Base-by-base conservation (phyloP, 2,888 invertebrate genomes). In the Parasteatoda lunata region DNA sequence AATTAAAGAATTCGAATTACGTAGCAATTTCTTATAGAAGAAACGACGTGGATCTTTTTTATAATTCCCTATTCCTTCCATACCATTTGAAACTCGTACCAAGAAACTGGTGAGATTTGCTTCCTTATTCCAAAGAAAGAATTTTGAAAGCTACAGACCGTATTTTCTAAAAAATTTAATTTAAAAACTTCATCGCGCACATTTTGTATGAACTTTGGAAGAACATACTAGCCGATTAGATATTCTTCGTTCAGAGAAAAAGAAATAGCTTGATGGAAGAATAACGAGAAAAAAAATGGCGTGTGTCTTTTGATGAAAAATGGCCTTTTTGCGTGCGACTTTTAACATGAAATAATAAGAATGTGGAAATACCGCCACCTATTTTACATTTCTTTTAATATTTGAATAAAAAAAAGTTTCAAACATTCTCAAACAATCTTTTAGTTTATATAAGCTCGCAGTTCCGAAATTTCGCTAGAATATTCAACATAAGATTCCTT, bases 311-410 rank as follows among this genome's bases (percentile, higher is more conserved):
- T 59, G 84, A 78, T 78, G 84, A 84, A 84, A 84, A 84, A 84
- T 84, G 84, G 9, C 68, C 64, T 48, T 78, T 69, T 84, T n/a
- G 78, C 78, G 84, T 84, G 84, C 73, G 64, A 78, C 78, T 78
- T 75, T 73, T 49, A 68, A 73, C 78, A 64, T 45, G 64, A 75
- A 76, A 76, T 84, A 84, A 84, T 84, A 66, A 68, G 68, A 84
- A 72, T 68, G 69, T 68, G 65, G 73, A 73, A 84, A 84, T 73
- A 59, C 70, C 45, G 45, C 72, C 77, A 84, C 84, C 84, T 77
- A 78, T 78, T 78, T 84, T 78, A 84, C 84, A 78, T 84, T 84
- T 78, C 84, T 73, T 45, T 84, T 84, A 78, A 84, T 84, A 84
- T 84, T 78, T 75, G 78, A 69, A 54, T 47, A 68, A 71, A 77